Base-by-base conservation (phyloP, 2,113 vertebrate species). In the Dipodomys spectabilis region DNA sequence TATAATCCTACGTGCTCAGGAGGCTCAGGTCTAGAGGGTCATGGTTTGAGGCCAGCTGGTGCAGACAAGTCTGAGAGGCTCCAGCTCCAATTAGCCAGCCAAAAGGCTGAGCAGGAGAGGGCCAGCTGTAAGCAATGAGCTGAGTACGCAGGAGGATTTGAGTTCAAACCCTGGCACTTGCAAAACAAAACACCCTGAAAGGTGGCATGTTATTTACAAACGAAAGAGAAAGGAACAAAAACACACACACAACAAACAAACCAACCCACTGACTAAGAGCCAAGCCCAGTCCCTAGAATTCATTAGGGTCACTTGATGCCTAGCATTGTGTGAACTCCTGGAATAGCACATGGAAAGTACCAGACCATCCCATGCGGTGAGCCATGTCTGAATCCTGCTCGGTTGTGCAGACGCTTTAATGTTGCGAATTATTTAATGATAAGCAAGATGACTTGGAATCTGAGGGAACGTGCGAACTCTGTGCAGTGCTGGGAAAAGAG, bases 331-430 rank as follows among this genome's bases (percentile, higher is more conserved):
- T 78, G 67, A 75, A 30, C 23, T 60, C 25, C 30, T 32, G 39
- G n/a, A 71, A 81, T 71, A 71, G 92, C 87, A 85, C 62, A 74
- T 72, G 44, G 49, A 39, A 96, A 53, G 27, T 65, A 7, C 45
- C 69, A 83, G 49, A 18, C 15, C 15, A 27, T 78, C 64, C 60
- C 28, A 78, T 73, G 23, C 64, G 27, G 20, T 53, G 71, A 57
- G 15, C 15, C 53, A 57, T 57, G 53, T 57, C 53, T 57, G 12
- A 53, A 18, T 57, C 53, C 15, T 82, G 49, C 82, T 44, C 57
- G 73, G 15, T n/a, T 67, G 22, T 16, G 2, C 0, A 23, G 22
- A 23, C 20, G 62, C 19, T 57, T 57, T 57, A 57, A 57, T 57
- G 15, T 57, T 18, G 53, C 53, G 2, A 57, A 57, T 16, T 57